These are phyloP conservation scores for Lucilia cuprina DNA, from an alignment of 1,140 invertebrate species.

Conservation along the genomic window DNA sequence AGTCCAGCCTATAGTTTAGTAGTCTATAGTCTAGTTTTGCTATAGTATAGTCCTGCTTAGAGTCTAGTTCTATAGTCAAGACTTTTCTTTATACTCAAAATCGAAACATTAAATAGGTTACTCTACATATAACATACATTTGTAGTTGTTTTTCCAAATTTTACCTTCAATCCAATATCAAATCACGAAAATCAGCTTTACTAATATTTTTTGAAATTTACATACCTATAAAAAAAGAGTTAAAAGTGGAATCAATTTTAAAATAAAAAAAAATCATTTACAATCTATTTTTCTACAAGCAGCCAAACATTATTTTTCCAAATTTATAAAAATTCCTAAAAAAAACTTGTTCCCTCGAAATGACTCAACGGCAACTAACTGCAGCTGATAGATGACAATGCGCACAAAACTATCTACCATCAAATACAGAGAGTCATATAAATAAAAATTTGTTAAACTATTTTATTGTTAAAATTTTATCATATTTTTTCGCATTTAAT, in stretches of 20 bases:
- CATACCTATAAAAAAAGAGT: constrained; percentile 10
- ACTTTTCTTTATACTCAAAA: no score
- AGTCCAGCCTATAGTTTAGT: no score
- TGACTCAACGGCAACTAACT: neutral
- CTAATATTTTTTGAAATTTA: neutral
- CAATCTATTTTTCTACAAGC: neutral
- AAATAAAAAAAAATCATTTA: neutral
- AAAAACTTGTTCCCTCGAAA: neutral
- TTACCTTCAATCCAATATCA: no score
- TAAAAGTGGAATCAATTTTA: neutral
- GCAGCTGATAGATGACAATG: neutral
- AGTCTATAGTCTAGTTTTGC: no score
- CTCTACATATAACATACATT: no score
- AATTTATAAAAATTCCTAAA: neutral
- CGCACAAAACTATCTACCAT: neutral
- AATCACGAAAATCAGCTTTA: no score
- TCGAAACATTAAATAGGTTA: no score
- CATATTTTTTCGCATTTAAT: neutral
- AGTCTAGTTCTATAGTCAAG: no score
- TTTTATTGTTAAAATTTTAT: neutral
- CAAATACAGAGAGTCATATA: neutral
- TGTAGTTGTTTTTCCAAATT: no score
- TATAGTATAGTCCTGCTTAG: no score
- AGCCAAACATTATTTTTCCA: neutral
- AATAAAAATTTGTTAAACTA: neutral